Conservation (phyloP, 2,888 invertebrate genomes). For the Saturnia pavonia region DNA sequence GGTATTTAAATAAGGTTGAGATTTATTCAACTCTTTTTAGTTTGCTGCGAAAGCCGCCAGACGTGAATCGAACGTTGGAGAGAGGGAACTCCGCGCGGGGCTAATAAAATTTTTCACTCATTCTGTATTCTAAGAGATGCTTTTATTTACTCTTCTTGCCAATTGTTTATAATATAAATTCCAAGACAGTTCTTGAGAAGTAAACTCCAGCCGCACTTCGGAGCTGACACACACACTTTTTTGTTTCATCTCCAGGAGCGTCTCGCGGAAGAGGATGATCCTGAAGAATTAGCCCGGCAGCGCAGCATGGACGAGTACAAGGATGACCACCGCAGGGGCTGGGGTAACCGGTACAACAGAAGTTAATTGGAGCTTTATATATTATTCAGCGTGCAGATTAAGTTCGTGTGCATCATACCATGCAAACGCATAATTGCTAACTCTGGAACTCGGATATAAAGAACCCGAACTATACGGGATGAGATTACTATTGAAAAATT, state of each 20-base stretch:
- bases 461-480: not conserved
- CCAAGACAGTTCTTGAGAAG: too few relatives aligned
- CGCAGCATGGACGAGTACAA: slow-evolving; percentile 93
- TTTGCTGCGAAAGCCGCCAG: too few relatives aligned
- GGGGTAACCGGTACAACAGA: slow-evolving; percentile 92
- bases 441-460: not conserved
- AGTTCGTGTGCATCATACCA: not conserved
- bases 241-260: slow-evolving; percentile 71
- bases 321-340: slow-evolving; percentile 92
- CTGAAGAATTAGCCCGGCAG: slow-evolving; percentile 83
- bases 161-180: too few relatives aligned
- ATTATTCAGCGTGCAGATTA: not conserved
- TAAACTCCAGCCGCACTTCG: too few relatives aligned
- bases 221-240: too few relatives aligned
- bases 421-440: not conserved
- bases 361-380: slow-evolving; percentile 74
- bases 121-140: too few relatives aligned
- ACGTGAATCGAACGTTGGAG: too few relatives aligned
- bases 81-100: too few relatives aligned
- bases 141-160: too few relatives aligned
- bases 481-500: not conserved
- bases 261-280: slow-evolving; percentile 87
- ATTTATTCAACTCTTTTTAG: too few relatives aligned
- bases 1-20: too few relatives aligned
- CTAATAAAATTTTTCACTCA: too few relatives aligned